A percentile compares a stretch with the other conserved stretches of the same genome.
Conservation (phyloP, 2,888 invertebrate genomes). For the Sinopyrophorus schimmeli region DNA sequence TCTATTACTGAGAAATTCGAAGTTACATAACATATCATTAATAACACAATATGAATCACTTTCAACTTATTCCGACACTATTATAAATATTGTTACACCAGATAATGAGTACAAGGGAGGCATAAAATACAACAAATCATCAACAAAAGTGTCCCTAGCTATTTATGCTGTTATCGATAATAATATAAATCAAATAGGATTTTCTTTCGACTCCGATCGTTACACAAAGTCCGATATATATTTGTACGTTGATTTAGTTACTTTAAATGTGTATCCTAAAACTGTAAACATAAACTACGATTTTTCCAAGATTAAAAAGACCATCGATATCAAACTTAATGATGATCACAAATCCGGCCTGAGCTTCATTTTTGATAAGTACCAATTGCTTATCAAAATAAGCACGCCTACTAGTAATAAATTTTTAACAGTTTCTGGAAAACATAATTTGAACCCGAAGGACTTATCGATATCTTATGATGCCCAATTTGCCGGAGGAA, state of each 20-base stretch:
- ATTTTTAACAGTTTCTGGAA: slow-evolving; percentile 14
- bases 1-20: slow-evolving; percentile 3
- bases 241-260: neutral
- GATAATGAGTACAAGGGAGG: slow-evolving; percentile 15
- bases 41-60: slow-evolving; percentile 17
- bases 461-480: slow-evolving; percentile 26
- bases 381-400: slow-evolving; percentile 7
- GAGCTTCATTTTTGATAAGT: slow-evolving; percentile 2
- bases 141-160: neutral
- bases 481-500: slow-evolving; percentile 3
- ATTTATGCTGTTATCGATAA: neutral
- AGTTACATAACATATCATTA: slow-evolving; percentile 10
- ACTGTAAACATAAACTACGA: slow-evolving; percentile 16
- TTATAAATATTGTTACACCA: slow-evolving; percentile 15
- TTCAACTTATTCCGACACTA: slow-evolving; percentile 12
- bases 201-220: slow-evolving; percentile 6
- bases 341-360: neutral
- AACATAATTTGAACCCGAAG: slow-evolving; percentile 11
- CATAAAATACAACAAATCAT: slow-evolving; percentile 12
- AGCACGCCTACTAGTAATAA: slow-evolving; percentile 4
- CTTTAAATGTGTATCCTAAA: slow-evolving; percentile 4
- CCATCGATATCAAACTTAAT: neutral
- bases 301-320: neutral
- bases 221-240: slow-evolving; percentile 5
- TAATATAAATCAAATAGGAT: neutral